Base-by-base conservation (phyloP, 2,888 invertebrate genomes). In the Meteorus cinctellus region DNA sequence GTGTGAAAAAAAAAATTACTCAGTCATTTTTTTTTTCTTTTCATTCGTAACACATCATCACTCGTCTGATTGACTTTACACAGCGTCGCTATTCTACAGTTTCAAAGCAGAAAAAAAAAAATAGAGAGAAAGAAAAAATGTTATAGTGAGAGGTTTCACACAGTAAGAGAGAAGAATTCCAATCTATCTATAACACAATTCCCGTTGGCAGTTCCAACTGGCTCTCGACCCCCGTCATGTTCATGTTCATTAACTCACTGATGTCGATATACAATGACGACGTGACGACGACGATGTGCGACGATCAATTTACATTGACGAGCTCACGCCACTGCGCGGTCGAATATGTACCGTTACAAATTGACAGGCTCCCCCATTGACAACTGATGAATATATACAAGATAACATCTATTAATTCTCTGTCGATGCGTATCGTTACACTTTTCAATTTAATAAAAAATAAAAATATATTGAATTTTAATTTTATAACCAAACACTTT, bases 351-450 rank as follows among this genome's bases (percentile, higher is more conserved):
- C 65, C 36, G 65, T 65, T 65, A 65, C 65, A 65, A 65, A 65
- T 65, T 65, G 65, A 65, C 65, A 36, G 65, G 27, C 65, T 36
- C 65, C 65, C 65, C 65, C 65, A 65, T 34, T 36, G 65, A 65
- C 65, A 36, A 36, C 36, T 65, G 19, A 65, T 55, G 55, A 41
- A 41, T 55, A 19, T 55, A 55, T 55, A 55, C 55, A 65, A 19
- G 65, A 65, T 65, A 34, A 36, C 27, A 36, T 65, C 55, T 55
- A 55, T 55, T 8, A 55, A 55, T 65, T 62, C 62, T 65, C 36
- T 36, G 12, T 36, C 55, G 55, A 55, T 65, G 65, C 19, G 36
- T 36, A 36, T 19, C 65, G 65, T 65, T n/a, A 31, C 31, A 36
- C 34, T 65, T 65, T 34, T 65, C 65, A 36, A 65, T 65, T 65